Evolutionary conservation across 1,140 invertebrate species (phyloP).

Genomic region (Bathynomus jamesi): DNA sequence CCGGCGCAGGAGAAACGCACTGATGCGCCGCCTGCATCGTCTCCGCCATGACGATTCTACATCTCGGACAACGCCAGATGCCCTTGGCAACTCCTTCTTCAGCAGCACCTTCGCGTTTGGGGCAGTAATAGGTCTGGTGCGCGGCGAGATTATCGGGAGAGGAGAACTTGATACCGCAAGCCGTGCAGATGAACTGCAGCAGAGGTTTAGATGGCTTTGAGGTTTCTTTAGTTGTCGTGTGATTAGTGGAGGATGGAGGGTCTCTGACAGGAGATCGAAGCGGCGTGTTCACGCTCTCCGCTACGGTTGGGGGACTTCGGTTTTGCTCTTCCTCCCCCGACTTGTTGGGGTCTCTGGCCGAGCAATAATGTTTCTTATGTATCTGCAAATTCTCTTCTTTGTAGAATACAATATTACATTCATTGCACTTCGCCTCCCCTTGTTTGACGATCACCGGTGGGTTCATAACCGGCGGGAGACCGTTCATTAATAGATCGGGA

Average conservation of each 20-base stretch:
- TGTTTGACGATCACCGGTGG: constrained; percentile 45
- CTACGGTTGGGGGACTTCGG: constrained; percentile 40
- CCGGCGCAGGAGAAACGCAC: constrained; percentile 40
- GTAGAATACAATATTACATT: constrained; percentile 95
- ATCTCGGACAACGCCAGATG: constrained; percentile 43
- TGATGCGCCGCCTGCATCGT: constrained; percentile 45
- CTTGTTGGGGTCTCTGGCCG: constrained; percentile 50
- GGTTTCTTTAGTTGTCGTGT: constrained; percentile 39
- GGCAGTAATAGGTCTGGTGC: constrained; percentile 89
- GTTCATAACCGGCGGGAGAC: constrained; percentile 44
- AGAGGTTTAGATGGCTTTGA: constrained; percentile 32
- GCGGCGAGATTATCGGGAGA: constrained; percentile 85
- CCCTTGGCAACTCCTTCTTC: constrained; percentile 39
- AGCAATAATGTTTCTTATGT: constrained; percentile 93
- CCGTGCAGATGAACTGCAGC: constrained; percentile 65
- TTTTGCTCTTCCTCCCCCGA: constrained; percentile 37
- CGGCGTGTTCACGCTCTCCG: constrained; percentile 43
- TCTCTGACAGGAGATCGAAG: constrained; percentile 23
- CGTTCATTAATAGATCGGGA: constrained; percentile 42
- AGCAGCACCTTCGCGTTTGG: constrained; percentile 52
- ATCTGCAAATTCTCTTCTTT: constrained; percentile 89
- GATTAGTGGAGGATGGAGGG: constrained; percentile 44
- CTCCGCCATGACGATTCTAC: constrained; percentile 44
- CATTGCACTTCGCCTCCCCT: constrained; percentile 80
- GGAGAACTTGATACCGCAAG: constrained; percentile 90